Percentiles rank a stretch among this genome's conserved stretches.
Conservation (phyloP, 2,113 vertebrate species). For the Passerina amoena region DNA sequence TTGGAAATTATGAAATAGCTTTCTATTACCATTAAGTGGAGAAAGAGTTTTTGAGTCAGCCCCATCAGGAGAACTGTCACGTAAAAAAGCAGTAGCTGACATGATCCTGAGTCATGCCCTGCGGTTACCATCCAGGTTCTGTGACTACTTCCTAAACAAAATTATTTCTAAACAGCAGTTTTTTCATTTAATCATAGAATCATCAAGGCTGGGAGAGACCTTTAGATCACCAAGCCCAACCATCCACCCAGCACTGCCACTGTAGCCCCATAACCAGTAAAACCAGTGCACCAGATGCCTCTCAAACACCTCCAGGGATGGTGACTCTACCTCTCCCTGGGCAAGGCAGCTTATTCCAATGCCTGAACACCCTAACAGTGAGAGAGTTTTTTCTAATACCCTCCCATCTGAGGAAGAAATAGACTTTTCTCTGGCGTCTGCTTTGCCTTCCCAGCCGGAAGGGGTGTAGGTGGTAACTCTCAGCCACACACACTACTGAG, state of each 20-base stretch:
- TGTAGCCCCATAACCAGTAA: background rate
- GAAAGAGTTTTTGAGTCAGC: background rate
- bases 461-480: background rate
- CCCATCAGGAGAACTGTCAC: accelerated
- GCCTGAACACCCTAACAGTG: background rate
- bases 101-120: accelerated
- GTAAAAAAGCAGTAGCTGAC: accelerated
- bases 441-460: background rate
- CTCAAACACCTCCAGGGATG: background rate
- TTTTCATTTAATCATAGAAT: background rate
- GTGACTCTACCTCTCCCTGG: background rate
- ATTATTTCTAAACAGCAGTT: background rate
- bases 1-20: background rate
- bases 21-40: background rate
- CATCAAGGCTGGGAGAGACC: background rate
- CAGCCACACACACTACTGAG: accelerated
- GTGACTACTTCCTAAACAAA: background rate
- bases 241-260: background rate
- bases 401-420: background rate
- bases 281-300: background rate
- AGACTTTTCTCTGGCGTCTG: background rate
- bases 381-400: too few relatives aligned
- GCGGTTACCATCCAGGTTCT: background rate
- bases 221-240: background rate
- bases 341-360: background rate